Conservation (phyloP, 1,140 invertebrate genomes). For the Aphelenchoides avenae region DNA sequence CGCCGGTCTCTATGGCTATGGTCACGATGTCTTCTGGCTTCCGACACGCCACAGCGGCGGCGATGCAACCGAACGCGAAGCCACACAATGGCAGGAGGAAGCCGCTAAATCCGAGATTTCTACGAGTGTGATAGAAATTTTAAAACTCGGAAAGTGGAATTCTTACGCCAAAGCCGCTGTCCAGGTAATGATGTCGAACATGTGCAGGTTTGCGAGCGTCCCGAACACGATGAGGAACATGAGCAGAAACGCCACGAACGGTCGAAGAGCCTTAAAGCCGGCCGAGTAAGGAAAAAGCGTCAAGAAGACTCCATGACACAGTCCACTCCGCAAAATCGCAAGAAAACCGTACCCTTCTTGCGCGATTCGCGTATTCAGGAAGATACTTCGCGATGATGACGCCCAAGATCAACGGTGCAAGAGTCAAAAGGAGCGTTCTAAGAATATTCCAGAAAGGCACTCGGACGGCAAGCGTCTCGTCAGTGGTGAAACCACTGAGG, state of each 20-base stretch:
- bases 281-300: too few species aligned
- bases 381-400: conserved; percentile 62
- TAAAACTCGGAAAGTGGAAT: too few species aligned
- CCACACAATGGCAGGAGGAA: conserved; percentile 80
- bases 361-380: conserved; percentile 66
- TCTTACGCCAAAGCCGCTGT: conserved; percentile 53
- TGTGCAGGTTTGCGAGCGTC: conserved; percentile 79
- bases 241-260: conserved; percentile 76
- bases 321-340: conserved; percentile 62
- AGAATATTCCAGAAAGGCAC: conserved; percentile 79
- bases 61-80: conserved; percentile 70
- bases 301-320: too few species aligned
- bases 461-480: conserved; percentile 65
- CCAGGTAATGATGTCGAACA: conserved; percentile 80
- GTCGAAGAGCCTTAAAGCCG: conserved; percentile 73
- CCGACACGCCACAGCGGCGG: conserved; percentile 47
- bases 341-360: conserved; percentile 62
- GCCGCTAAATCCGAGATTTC: too few species aligned
- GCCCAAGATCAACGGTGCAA: conserved; percentile 78
- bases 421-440: conserved; percentile 71
- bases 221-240: conserved; percentile 85
- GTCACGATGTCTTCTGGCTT: conserved; percentile 68
- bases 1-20: conserved; percentile 84
- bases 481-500: conserved; percentile 66
- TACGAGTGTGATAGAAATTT: too few species aligned